Conservation (phyloP, 2,888 invertebrate species). For the Archips xylosteana region DNA sequence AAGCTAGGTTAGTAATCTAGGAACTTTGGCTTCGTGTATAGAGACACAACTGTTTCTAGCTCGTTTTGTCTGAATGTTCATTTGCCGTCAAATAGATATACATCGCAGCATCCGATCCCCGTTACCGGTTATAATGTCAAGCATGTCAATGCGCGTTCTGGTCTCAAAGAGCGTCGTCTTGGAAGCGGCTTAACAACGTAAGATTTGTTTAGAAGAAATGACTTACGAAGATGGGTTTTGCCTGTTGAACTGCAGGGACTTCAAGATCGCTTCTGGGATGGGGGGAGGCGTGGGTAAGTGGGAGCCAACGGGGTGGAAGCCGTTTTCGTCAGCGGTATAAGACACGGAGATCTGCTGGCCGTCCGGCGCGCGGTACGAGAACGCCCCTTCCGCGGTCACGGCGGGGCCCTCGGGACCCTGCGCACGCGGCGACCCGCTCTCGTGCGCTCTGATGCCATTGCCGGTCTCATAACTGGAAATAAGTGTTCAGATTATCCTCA, state of each 20-base stretch:
- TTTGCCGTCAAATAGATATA: no score
- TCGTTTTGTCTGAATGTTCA: no score
- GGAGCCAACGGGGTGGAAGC: slow-evolving; percentile 86
- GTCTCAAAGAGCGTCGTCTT: no score
- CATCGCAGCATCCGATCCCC: no score
- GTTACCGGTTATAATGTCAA: no score
- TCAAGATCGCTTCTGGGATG: slow-evolving; percentile 82
- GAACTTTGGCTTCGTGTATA: no score
- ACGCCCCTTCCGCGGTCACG: slow-evolving; percentile 86
- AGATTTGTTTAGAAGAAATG: no score
- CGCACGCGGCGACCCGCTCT: slow-evolving; percentile 83
- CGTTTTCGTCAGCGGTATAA: slow-evolving; percentile 89
- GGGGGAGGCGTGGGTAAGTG: slow-evolving; percentile 86
- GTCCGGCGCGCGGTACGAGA: slow-evolving; percentile 87
- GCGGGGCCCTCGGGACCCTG: slow-evolving; percentile 76
- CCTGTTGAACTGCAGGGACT: slow-evolving; percentile 73
- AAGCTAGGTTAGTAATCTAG: no score
- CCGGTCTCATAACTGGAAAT: slow-evolving; percentile 84
- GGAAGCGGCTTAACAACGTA: no score
- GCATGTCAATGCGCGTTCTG: no score
- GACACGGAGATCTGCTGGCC: slow-evolving; percentile 85
- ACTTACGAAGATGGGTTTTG: slow-evolving; percentile 70
- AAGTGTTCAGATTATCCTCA: background rate
- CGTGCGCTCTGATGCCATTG: slow-evolving; percentile 86
- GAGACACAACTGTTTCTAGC: no score